These are phyloP conservation scores for Caenorhabditis angaria DNA, from an alignment of 2,888 invertebrate species.

Conservation along the genomic window DNA sequence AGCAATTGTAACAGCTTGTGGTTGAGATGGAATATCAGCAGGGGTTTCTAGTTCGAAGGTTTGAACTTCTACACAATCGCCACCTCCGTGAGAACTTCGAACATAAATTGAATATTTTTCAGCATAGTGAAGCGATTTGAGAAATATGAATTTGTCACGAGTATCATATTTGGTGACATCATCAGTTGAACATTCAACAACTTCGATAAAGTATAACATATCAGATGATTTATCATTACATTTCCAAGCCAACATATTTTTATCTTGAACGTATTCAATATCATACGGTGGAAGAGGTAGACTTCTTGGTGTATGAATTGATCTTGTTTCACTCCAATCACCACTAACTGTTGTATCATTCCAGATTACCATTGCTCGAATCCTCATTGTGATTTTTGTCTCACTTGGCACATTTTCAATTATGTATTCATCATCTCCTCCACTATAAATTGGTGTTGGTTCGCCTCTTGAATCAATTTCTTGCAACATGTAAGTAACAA, in stretches of 20 bases:
- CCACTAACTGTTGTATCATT: conserved; percentile 10
- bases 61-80: conserved; percentile 16
- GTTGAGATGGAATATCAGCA: conserved; percentile 55
- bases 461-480: conserved; percentile 4
- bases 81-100: conserved; percentile 18
- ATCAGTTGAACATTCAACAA: neutral
- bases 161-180: neutral
- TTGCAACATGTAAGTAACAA: conserved; percentile 11
- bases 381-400: conserved; percentile 7
- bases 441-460: neutral
- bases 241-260: conserved; percentile 14
- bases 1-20: conserved; percentile 26
- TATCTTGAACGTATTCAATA: neutral
- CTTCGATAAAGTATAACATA: conserved; percentile 9
- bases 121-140: neutral
- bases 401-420: conserved; percentile 23
- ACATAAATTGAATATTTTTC: conserved; percentile 9
- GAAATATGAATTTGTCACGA: neutral
- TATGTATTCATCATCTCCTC: neutral
- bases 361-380: conserved; percentile 11
- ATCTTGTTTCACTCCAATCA: conserved; percentile 18
- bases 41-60: conserved; percentile 27
- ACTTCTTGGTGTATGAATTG: conserved; percentile 14
- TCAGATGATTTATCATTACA: conserved; percentile 14
- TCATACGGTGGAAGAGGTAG: conserved; percentile 9